A percentile compares a stretch with the other conserved stretches of the same genome.
Conservation (phyloP, 2,797 vertebrate genomes). For the Sebastolobus alascanus region DNA sequence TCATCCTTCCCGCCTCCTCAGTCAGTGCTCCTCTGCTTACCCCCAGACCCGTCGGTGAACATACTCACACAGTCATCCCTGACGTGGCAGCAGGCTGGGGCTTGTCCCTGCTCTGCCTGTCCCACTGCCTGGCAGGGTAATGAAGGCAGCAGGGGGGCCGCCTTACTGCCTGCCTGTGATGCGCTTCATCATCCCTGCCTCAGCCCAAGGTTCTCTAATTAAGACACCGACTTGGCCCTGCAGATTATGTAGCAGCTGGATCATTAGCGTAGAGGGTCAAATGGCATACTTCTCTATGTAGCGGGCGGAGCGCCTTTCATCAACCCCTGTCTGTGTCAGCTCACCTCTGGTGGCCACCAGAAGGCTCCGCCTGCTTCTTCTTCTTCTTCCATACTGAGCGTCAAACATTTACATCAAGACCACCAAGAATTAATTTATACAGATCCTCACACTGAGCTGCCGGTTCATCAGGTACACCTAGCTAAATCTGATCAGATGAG, state of each 20-base stretch:
- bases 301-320: constrained; percentile 62
- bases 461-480: not conserved
- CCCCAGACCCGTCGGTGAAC: constrained; percentile 52
- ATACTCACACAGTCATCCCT: constrained; percentile 48
- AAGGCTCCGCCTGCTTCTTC: constrained; percentile 27
- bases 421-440: not conserved
- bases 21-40: constrained; percentile 22
- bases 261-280: constrained; percentile 80
- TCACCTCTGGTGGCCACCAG: constrained; percentile 50
- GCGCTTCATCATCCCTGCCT: constrained; percentile 72
- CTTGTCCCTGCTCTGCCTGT: constrained; percentile 62
- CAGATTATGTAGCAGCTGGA: constrained; percentile 80
- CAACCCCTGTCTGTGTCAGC: constrained; percentile 47
- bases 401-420: constrained; percentile 17
- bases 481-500: not conserved
- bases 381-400: constrained; percentile 9
- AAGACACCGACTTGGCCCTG: constrained; percentile 69
- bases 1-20: constrained; percentile 29
- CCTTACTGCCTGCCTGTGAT: constrained; percentile 53
- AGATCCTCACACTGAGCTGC: not conserved
- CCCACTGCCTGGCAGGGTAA: constrained; percentile 61
- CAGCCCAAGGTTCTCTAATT: constrained; percentile 80
- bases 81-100: constrained; percentile 54
- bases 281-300: constrained; percentile 67
- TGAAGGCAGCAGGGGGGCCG: constrained; percentile 61